Base-by-base conservation (phyloP, 2,888 invertebrate species). In the Acanthopleura granulata region DNA sequence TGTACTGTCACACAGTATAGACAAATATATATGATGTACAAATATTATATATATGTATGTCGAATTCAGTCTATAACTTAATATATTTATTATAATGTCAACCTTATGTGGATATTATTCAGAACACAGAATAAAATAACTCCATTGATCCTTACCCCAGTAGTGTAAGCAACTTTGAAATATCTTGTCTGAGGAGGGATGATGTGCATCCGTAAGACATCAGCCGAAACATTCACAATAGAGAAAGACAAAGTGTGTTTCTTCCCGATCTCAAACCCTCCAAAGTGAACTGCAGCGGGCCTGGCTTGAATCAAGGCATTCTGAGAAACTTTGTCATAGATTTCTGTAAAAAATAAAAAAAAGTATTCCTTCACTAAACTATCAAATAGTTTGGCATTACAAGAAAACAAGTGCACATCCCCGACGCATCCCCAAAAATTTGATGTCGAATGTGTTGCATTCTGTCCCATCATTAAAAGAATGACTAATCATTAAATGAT, bases 181-280 rank as follows among this genome's bases (percentile, higher is more conserved):
- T 88, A 86, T 76, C 86, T 87, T 16, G 89, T 88, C 80, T 90
- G 90, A 72, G 90, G 90, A 30, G 90, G 89, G 70, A 90, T 87
- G 66, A 90, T 86, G 77, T 90, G 89, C 84, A 90, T 85, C 72
- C 89, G 80, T 49, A 89, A 83, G 1, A 90, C 87, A 74, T 90
- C 89, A 70, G 87, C 84, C 16, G 89, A 88, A 22, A 89, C 88
- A 81, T 90, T 90, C 12, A 86, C 85, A 66, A 90, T 83, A 27
- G 81, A 80, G 11, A 90, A 80, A 16, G 79, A 74, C 76, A 83
- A 80, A 14, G 79, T 81, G 49, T 85, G 84, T 72, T 83, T 86
- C 78, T 86, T 82, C 57, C 86, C 85, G 49, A 88, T 81, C 77
- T 88, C 86, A 85, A 89, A 90, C 3, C 90, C 90, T 62, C 84